Conservation (phyloP, 53 echinoderm and acorn worm genomes). For the Echinarachnius parma region DNA sequence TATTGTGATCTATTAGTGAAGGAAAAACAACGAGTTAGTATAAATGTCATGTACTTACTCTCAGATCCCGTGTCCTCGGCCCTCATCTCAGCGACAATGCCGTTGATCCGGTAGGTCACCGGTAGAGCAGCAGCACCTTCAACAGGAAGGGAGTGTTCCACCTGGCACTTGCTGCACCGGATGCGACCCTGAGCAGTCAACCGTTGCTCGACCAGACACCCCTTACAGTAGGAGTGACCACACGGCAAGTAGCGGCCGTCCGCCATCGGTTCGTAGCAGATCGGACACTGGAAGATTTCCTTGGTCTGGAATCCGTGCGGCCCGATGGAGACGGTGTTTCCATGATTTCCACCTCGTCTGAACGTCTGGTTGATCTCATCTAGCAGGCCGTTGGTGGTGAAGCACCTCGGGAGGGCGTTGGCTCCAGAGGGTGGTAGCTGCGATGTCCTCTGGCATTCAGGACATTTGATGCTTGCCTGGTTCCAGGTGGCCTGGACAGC, state of each 20-base stretch:
- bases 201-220: conserved; percentile 5
- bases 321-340: not conserved
- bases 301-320: conserved; percentile 22
- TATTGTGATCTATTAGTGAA: no score
- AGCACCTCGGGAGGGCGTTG: conserved; percentile 12
- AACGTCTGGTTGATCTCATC: conserved; percentile 37
- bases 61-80: no score
- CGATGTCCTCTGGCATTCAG: conserved; percentile 17
- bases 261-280: conserved; percentile 17
- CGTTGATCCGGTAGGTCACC: conserved; percentile 32
- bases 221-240: conserved; percentile 22
- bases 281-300: conserved; percentile 15
- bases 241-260: conserved; percentile 40
- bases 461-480: conserved; percentile 16
- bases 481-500: conserved; percentile 3
- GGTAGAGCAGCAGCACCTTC: conserved; percentile 6
- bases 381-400: conserved; percentile 18
- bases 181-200: conserved; percentile 1
- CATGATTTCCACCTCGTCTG: not conserved
- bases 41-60: no score
- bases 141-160: not conserved
- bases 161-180: conserved; percentile 20
- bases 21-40: no score
- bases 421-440: not conserved
- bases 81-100: conserved; percentile 28